A percentile compares a stretch with the other conserved stretches of the same genome.
Conservation (phyloP, 1,140 invertebrate genomes). For the Cydia strobilella region DNA sequence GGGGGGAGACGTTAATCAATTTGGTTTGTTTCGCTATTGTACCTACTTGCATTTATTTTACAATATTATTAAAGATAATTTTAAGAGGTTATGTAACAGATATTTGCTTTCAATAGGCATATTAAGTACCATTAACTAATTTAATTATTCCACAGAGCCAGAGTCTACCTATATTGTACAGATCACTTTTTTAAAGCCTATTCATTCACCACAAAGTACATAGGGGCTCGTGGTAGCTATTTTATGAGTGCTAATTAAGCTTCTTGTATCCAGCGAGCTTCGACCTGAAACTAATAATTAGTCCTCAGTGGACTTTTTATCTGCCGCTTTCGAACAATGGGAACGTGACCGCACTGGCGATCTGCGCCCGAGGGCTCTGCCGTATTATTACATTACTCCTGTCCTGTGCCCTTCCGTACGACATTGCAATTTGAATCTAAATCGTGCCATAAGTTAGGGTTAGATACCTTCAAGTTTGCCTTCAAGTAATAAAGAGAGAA, state of each 20-base stretch:
- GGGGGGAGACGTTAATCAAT: background rate
- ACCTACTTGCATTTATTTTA: background rate
- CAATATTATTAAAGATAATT: background rate
- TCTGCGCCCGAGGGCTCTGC: conserved; percentile 46
- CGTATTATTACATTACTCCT: conserved; percentile 29
- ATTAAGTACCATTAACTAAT: background rate
- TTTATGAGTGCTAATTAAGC: conserved; percentile 74
- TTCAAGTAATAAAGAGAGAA: background rate
- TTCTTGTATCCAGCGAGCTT: conserved; percentile 65
- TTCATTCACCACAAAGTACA: conserved; percentile 2
- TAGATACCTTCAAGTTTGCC: background rate
- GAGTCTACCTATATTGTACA: background rate
- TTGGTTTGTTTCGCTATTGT: background rate
- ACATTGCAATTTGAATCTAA: conserved; percentile 19
- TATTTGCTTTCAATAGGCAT: background rate
- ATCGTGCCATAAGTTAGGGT: background rate
- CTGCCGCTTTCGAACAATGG: conserved; percentile 70
- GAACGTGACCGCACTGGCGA: conserved; percentile 74
- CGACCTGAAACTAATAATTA: conserved; percentile 72
- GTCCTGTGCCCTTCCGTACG: conserved; percentile 3
- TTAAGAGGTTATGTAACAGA: background rate
- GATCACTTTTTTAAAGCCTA: conserved; percentile 4
- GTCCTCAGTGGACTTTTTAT: conserved; percentile 73
- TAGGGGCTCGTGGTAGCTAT: conserved; percentile 37
- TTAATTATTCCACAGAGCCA: background rate